These are phyloP conservation scores for Botrylloides violaceus DNA, from an alignment of 23 tunicate genomes.

Conservation along the genomic window DNA sequence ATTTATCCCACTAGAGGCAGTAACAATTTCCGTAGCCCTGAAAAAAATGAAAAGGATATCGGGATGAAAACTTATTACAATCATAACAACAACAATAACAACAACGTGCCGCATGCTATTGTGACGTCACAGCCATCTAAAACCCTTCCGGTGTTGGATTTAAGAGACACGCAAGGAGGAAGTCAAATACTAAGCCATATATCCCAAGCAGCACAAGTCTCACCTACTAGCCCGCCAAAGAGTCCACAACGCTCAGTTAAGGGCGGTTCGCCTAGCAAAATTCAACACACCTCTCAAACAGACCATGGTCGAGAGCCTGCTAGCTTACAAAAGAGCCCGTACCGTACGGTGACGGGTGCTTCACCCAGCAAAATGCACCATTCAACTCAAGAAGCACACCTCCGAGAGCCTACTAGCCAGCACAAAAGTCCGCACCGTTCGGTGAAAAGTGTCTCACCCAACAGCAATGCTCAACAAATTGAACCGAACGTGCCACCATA, in stretches of 20 bases:
- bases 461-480: neutral
- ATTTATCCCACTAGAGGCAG: neutral
- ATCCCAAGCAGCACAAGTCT: neutral
- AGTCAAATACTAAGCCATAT: constrained; percentile 1
- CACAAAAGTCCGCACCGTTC: neutral
- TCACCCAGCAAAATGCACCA: constrained; percentile 11
- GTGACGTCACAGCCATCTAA: too few relatives aligned
- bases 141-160: constrained; percentile 14
- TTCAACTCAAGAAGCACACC: too few relatives aligned
- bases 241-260: neutral
- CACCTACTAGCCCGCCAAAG: too few relatives aligned
- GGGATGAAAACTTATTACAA: neutral
- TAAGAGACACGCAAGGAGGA: neutral
- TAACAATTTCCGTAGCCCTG: neutral
- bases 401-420: neutral
- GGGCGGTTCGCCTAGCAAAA: neutral
- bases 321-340: too few relatives aligned
- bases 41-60: neutral
- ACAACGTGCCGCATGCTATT: neutral
- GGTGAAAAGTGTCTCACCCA: neutral
- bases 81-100: constrained; percentile 14
- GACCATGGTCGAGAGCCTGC: too few relatives aligned
- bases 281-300: neutral
- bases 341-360: neutral
- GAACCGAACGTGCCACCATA: neutral